Conservation (phyloP, 2,113 vertebrate genomes). For the Nematolebias whitei region DNA sequence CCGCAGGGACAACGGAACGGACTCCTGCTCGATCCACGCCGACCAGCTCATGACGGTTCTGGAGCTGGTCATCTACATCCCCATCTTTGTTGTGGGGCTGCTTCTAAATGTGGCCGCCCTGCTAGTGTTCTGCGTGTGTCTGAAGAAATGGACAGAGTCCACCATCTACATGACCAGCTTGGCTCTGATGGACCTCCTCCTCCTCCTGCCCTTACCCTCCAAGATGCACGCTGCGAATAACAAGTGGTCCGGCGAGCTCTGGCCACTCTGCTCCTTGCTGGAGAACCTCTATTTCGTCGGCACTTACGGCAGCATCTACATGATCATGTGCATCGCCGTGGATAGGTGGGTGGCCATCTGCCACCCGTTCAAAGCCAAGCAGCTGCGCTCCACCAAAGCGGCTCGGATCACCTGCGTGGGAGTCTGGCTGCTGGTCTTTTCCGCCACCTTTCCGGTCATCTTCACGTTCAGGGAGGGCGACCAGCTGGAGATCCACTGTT, state of each 20-base stretch:
- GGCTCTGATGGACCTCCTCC: slow-evolving; percentile 84
- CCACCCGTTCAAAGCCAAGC: slow-evolving; percentile 78
- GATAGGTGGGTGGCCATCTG: slow-evolving; percentile 88
- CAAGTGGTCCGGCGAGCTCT: accelerated
- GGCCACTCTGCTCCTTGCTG: slow-evolving; percentile 77
- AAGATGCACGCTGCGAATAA: slow-evolving; percentile 79
- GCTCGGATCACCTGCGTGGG: slow-evolving; percentile 69
- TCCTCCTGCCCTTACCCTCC: slow-evolving; percentile 85
- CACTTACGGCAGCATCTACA: slow-evolving; percentile 90
- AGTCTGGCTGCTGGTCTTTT: slow-evolving; percentile 82
- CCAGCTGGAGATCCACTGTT: slow-evolving; percentile 69
- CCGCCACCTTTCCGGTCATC: slow-evolving; percentile 65
- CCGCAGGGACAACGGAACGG: slow-evolving; percentile 41
- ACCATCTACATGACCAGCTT: slow-evolving; percentile 90
- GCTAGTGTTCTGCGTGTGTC: slow-evolving; percentile 75
- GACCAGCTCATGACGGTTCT: slow-evolving; percentile 69
- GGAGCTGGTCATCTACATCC: slow-evolving; percentile 82
- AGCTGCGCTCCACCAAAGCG: slow-evolving; percentile 77
- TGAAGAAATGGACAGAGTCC: slow-evolving; percentile 83
- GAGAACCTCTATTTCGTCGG: slow-evolving; percentile 87
- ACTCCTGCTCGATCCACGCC: slow-evolving; percentile 63
- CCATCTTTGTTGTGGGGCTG: slow-evolving; percentile 84
- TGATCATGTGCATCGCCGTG: slow-evolving; percentile 85
- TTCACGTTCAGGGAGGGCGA: slow-evolving; percentile 55
- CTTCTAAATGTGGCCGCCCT: slow-evolving; percentile 83